These are phyloP conservation scores for Enteromius treurensis DNA, from an alignment of 2,797 vertebrate genomes.

Conservation along the genomic window DNA sequence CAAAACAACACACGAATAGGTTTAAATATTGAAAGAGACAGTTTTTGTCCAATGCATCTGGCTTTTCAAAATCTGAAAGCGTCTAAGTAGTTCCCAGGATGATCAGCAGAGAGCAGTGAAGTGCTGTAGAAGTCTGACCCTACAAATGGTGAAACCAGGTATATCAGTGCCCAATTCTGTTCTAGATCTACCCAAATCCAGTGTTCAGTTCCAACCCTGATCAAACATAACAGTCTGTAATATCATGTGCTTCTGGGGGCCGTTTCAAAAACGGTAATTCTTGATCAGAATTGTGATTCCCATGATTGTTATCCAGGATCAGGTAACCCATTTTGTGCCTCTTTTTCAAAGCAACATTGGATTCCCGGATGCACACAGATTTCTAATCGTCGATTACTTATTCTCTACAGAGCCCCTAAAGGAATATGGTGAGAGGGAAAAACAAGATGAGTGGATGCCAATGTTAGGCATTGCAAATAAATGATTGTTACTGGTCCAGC, in stretches of 20 bases:
- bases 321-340: not conserved
- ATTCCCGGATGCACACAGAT: not conserved
- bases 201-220: not conserved
- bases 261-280: not conserved
- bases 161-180: not conserved
- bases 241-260: not conserved
- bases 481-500: no score
- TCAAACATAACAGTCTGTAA: not conserved
- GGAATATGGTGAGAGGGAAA: not conserved
- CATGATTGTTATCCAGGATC: not conserved
- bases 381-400: not conserved
- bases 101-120: slow-evolving; percentile 38
- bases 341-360: not conserved
- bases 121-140: not conserved
- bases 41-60: not conserved
- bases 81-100: not conserved
- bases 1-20: not conserved
- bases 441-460: no score
- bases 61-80: not conserved
- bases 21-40: not conserved
- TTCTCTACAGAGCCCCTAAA: not conserved
- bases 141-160: not conserved
- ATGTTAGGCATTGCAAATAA: not conserved
- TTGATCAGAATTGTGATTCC: not conserved
- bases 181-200: not conserved